phyloP scores from a whole-genome alignment of 2,797 vertebrate genomes.

The Cichlasoma orientale region DNA sequence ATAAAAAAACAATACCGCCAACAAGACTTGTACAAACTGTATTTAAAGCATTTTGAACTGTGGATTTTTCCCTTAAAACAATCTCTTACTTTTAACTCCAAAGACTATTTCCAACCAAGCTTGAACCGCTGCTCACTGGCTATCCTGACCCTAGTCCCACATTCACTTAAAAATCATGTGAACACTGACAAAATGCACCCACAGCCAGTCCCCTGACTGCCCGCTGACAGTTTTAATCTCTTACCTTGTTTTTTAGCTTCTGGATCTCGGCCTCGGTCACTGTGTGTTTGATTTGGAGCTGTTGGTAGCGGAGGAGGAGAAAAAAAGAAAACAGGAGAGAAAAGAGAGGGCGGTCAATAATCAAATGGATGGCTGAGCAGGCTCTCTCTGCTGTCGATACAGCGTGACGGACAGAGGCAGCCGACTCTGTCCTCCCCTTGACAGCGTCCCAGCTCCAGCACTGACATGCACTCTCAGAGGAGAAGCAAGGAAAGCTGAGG shows the following conservation, averaged over 20 bases:
- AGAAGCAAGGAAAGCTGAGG: not conserved
- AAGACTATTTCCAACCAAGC: not conserved
- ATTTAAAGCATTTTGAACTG: not conserved
- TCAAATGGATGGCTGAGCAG: slow-evolving; percentile 69
- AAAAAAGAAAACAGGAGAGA: slow-evolving; percentile 34
- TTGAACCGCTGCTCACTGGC: not conserved
- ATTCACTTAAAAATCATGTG: slow-evolving; percentile 10
- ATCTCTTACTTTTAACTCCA: not conserved
- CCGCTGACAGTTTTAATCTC: slow-evolving; percentile 47
- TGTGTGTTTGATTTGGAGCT: slow-evolving; percentile 99
- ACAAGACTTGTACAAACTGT: not conserved
- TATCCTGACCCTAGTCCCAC: not conserved
- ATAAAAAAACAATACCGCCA: not conserved
- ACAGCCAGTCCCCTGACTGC: not conserved
- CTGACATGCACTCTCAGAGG: slow-evolving; percentile 54
- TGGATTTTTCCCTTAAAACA: not conserved
- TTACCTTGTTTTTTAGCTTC: slow-evolving; percentile 99
- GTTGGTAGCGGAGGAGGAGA: slow-evolving; percentile 62
- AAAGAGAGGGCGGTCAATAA: slow-evolving; percentile 65
- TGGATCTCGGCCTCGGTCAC: slow-evolving; percentile 99
- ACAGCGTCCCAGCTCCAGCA: slow-evolving; percentile 44
- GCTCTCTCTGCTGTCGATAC: slow-evolving; percentile 61
- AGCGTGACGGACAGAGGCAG: slow-evolving; percentile 55
- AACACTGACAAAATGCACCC: slow-evolving; percentile 10
- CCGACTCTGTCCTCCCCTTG: slow-evolving; percentile 52